Base-by-base conservation (phyloP, 35 echinoderm and acorn worm genomes). In the Patiria miniata region DNA sequence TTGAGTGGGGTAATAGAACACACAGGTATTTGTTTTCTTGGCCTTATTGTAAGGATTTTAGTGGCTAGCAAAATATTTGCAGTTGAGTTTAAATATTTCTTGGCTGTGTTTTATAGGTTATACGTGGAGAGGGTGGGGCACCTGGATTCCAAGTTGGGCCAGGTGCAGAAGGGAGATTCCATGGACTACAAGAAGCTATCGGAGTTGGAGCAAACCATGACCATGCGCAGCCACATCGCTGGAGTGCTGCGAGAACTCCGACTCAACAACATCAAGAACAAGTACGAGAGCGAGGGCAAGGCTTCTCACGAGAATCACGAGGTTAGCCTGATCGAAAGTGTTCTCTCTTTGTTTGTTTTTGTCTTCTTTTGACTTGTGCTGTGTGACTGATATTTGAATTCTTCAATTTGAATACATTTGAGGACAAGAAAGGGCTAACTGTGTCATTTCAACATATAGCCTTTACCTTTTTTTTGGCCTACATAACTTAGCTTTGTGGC, bases 191-290 rank as follows among this genome's bases (percentile, higher is more conserved):
- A 94, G 33, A 99, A 92, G 33, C 82, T 99, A 8, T 82, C 87
- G 21, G 90, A 94, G 29, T 68, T 99, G 23, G 89, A 99, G 60
- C 77, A 95, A 61, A 94, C 88, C 34, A 99, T 85, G 61, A 77
- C 53, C 19, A 94, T 85, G 44, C 60, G 90, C 32, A 55, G 86
- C 0, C 81, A 94, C 36, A 89, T 99, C 19, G 93, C 93, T 77
- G 88, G 89, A 50, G 91, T 99, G 40, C 36, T 92, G 14, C 54
- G 93, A 47, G 89, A 99, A 51, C 86, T 99, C 9, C 77, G 87
- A 68, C 93, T 92, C 59, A 88, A 87, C 51, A 99, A 94, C 61
- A 99, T 99, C 40, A 89, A 89, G 36, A 99, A 99, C 85, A 94
- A 94, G 40, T 89, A 90, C 65, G 93, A 99, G 55, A 95, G 96